These are phyloP conservation scores for Capitulum mitella DNA, from an alignment of 2,888 invertebrate species.

Conservation along the genomic window DNA sequence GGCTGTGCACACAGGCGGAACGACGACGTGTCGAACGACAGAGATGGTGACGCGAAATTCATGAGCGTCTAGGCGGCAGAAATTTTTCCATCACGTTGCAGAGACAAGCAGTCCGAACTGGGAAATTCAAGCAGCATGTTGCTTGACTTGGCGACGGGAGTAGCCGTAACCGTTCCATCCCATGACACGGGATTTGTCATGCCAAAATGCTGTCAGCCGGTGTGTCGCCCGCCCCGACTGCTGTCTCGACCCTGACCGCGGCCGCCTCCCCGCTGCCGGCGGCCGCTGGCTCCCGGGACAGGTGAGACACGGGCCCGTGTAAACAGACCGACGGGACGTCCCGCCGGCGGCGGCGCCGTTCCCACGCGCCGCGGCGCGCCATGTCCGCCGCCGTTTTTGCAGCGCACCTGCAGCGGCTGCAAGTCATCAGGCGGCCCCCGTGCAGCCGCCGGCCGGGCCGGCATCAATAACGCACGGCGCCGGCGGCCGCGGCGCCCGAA, in stretches of 20 bases:
- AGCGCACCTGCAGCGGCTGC: background rate
- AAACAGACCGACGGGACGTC: background rate
- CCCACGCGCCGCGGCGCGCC: constrained; percentile 2
- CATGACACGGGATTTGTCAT: no score
- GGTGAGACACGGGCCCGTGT: constrained; percentile 11
- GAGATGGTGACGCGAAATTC: no score
- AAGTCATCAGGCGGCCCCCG: background rate
- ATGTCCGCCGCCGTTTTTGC: background rate
- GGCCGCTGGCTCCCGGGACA: background rate
- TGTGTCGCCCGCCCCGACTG: background rate
- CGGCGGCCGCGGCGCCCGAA: background rate
- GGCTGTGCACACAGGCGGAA: no score
- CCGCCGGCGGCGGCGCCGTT: no score
- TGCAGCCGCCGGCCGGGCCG: background rate
- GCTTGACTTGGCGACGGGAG: no score
- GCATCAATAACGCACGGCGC: background rate
- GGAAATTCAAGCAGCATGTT: no score
- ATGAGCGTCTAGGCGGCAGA: no score
- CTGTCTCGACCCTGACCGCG: background rate
- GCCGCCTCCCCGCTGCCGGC: background rate
- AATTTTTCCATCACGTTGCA: no score
- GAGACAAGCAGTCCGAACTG: no score
- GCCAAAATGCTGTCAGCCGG: no score
- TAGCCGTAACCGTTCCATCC: no score
- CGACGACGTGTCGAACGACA: no score